A percentile compares a stretch with the other conserved stretches of the same genome.
phyloP scores from a whole-genome alignment of 2,797 vertebrate species.

The Babyrousa celebensis region DNA sequence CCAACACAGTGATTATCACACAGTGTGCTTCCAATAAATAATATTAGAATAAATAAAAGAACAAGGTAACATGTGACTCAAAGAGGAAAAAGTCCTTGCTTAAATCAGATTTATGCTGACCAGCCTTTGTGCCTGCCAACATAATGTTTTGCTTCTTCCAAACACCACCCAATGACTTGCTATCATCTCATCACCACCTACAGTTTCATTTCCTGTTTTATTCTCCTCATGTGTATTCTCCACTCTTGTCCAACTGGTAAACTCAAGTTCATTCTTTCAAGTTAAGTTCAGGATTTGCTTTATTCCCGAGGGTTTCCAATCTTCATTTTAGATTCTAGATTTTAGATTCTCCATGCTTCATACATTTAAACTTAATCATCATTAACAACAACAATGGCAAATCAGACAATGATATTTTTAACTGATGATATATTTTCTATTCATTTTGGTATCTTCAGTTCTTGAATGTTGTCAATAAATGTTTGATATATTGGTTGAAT shows the following conservation, averaged over 20 bases:
- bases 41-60: neutral
- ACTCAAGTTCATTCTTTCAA: neutral
- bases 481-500: neutral
- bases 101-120: neutral
- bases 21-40: neutral
- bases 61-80: neutral
- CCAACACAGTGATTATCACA: neutral
- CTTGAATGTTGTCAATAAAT: neutral
- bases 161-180: neutral
- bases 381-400: neutral
- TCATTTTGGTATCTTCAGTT: neutral
- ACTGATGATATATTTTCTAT: neutral
- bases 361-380: neutral
- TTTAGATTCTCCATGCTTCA: neutral
- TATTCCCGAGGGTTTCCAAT: neutral
- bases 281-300: neutral
- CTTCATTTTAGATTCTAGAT: neutral
- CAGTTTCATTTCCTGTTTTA: neutral
- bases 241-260: neutral
- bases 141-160: neutral
- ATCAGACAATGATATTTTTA: neutral
- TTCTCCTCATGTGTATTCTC: neutral
- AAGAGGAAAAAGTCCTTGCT: neutral
- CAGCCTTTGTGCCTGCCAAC: neutral
- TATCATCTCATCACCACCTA: neutral